Evolutionary conservation across 1,140 invertebrate species (phyloP).

Genomic region (Panagrolaimus sp.): DNA sequence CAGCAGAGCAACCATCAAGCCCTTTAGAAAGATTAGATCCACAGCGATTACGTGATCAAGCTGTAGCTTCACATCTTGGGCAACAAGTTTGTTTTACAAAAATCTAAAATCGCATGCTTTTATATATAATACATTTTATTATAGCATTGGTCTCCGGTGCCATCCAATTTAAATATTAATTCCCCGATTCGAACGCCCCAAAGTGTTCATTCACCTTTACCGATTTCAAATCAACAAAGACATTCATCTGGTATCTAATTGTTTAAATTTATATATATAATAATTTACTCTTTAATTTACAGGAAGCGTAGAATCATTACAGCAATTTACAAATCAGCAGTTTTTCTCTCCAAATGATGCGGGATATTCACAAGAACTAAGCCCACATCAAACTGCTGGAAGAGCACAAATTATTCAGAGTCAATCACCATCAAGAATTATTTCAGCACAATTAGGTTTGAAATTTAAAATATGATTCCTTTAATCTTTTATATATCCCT

Average conservation of each 20-base stretch:
- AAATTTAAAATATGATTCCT: too few relatives aligned
- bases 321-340: background rate
- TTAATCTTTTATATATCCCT: too few relatives aligned
- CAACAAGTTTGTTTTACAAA: too few relatives aligned
- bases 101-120: too few relatives aligned
- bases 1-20: conserved; percentile 7
- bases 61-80: background rate
- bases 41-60: conserved; percentile 15
- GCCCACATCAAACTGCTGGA: too few relatives aligned
- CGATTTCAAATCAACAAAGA: conserved; percentile 7
- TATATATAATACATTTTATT: too few relatives aligned
- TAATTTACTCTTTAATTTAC: too few relatives aligned
- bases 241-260: background rate
- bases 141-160: conserved; percentile 4
- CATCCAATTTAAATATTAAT: background rate
- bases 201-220: background rate
- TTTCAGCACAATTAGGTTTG: too few relatives aligned
- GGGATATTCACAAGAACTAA: background rate
- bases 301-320: conserved; percentile 7
- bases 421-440: background rate
- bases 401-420: background rate
- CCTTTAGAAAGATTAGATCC: conserved; percentile 9
- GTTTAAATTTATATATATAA: too few relatives aligned
- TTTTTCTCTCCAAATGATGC: background rate
- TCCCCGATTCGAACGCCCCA: background rate